Percentiles rank a stretch among this genome's conserved stretches.
These are phyloP conservation scores for Synergus japonicus DNA, from an alignment of 2,888 invertebrate genomes.

Conservation along the genomic window DNA sequence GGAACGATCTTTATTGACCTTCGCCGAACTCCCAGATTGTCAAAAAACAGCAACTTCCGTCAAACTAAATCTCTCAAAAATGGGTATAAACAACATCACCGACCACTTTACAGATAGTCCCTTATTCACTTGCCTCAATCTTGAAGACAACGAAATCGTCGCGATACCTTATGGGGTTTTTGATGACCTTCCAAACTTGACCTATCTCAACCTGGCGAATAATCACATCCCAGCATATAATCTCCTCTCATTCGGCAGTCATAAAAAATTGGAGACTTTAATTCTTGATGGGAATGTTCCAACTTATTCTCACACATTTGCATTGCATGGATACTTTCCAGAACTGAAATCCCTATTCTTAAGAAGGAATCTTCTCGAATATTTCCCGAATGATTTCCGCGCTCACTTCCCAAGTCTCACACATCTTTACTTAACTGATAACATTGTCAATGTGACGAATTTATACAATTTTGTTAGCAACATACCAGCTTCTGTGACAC, in stretches of 20 bases:
- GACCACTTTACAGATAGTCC: constrained; percentile 50
- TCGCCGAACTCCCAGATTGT: neutral
- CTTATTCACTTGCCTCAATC: constrained; percentile 61
- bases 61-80: constrained; percentile 6
- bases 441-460: constrained; percentile 53
- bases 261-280: constrained; percentile 59
- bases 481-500: constrained; percentile 59
- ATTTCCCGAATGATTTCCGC: constrained; percentile 58
- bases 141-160: constrained; percentile 62
- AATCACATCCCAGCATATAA: constrained; percentile 65
- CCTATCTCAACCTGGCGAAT: constrained; percentile 64
- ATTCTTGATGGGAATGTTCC: constrained; percentile 63
- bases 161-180: constrained; percentile 58
- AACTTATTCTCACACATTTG: constrained; percentile 51
- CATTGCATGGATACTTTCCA: constrained; percentile 60
- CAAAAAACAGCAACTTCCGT: neutral
- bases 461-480: constrained; percentile 58
- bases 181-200: constrained; percentile 61
- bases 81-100: constrained; percentile 28
- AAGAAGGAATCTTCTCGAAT: constrained; percentile 59
- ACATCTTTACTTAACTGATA: constrained; percentile 66
- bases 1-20: neutral
- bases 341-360: constrained; percentile 62
- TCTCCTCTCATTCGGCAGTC: constrained; percentile 61
- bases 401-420: constrained; percentile 62